Evolutionary conservation across 2,797 vertebrate species (phyloP).

Genomic region (Pteropus rufus): DNA sequence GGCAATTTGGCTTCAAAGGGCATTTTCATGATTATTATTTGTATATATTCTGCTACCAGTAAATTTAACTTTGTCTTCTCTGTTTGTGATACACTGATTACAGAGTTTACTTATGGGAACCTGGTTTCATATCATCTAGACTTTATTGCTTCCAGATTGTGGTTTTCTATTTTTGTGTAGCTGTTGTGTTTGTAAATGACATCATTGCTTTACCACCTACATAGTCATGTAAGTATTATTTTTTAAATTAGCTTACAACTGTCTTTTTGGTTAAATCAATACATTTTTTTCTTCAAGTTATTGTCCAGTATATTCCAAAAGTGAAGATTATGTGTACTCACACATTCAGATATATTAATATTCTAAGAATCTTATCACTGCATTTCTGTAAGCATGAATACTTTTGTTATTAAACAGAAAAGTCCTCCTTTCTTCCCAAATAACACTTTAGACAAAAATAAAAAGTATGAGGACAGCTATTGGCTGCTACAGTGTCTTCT

Average conservation of each 20-base stretch:
- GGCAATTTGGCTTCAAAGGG: background rate
- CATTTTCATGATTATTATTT: constrained; percentile 4
- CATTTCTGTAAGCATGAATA: background rate
- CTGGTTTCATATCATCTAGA: background rate
- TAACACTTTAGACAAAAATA: background rate
- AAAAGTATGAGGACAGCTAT: background rate
- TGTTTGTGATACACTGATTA: background rate
- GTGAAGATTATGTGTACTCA: background rate
- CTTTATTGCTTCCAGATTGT: background rate
- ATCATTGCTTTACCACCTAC: background rate
- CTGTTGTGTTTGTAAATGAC: background rate
- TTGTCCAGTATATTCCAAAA: background rate
- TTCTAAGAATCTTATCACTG: background rate
- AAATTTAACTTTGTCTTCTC: constrained; percentile 12
- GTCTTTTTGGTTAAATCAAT: background rate
- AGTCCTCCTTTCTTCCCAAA: background rate
- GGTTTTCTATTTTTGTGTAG: background rate
- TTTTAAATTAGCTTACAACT: background rate
- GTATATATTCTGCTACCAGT: background rate
- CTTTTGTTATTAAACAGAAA: background rate
- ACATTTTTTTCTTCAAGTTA: background rate
- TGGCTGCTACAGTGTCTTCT: background rate
- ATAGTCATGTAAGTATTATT: background rate
- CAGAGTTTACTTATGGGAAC: background rate
- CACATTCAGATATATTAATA: background rate